phyloP scores from a whole-genome alignment of 2,113 vertebrate species.

The Psilopogon haemacephalus region DNA sequence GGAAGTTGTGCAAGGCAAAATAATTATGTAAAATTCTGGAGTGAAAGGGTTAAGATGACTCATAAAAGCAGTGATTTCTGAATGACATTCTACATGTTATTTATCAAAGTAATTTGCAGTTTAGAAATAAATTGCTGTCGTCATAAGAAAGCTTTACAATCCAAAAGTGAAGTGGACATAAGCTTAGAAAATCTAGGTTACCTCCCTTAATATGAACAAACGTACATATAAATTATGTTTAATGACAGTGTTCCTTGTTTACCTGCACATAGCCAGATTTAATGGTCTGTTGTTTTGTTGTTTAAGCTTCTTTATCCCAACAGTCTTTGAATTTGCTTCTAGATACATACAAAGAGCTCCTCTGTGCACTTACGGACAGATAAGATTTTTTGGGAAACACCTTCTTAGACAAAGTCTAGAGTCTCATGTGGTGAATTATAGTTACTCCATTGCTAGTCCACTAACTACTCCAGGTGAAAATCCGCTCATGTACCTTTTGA shows the following conservation, averaged over 20 bases:
- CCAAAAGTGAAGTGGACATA: not conserved
- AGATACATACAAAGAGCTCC: not conserved
- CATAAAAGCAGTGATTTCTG: not conserved
- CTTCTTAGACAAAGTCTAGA: too few species aligned
- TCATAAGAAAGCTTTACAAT: not conserved
- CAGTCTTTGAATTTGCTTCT: not conserved
- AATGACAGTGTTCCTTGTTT: not conserved
- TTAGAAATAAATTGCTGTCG: not conserved
- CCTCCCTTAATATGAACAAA: not conserved
- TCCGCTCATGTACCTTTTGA: too few species aligned
- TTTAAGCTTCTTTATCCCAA: not conserved
- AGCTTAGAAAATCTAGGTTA: not conserved
- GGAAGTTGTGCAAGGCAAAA: not conserved
- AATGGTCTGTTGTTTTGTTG: not conserved
- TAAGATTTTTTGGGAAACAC: not conserved
- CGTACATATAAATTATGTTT: not conserved
- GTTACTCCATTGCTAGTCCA: too few species aligned
- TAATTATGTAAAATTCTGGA: not conserved
- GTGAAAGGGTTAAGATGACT: not conserved
- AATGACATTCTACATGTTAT: not conserved
- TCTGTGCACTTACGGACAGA: not conserved
- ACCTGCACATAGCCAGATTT: not conserved
- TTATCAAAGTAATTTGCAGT: not conserved
- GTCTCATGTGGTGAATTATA: too few species aligned
- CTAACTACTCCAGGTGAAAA: too few species aligned